Evolutionary conservation across 2,888 invertebrate species (phyloP).

Genomic region (Torymus aiolomorphi): DNA sequence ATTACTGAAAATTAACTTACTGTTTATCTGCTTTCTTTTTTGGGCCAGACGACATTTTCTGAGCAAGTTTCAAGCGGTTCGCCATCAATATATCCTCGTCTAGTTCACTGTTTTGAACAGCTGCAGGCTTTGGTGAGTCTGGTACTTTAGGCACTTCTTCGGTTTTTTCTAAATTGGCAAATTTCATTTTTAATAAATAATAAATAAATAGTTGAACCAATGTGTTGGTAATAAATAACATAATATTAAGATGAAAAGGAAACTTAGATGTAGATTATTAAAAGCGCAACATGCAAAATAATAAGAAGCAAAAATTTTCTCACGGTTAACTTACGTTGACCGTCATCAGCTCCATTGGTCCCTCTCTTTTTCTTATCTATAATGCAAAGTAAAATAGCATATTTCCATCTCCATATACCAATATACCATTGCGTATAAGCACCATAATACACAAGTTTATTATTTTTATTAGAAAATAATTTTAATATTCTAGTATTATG

Average conservation of each 20-base stretch:
- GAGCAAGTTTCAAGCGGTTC: conserved; percentile 88
- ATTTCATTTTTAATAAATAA: conserved; percentile 32
- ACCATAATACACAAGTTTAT: background rate
- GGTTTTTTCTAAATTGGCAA: conserved; percentile 64
- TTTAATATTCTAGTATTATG: too few species aligned
- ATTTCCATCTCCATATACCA: conserved; percentile 34
- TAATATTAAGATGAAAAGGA: conserved; percentile 32
- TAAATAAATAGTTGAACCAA: conserved; percentile 12
- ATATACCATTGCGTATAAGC: conserved; percentile 13
- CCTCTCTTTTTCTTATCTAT: conserved; percentile 70
- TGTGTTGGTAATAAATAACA: background rate
- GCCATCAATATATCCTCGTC: conserved; percentile 84
- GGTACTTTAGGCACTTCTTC: conserved; percentile 74
- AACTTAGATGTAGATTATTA: background rate
- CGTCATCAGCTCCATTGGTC: conserved; percentile 63
- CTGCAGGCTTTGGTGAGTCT: conserved; percentile 71
- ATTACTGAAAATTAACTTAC: conserved; percentile 69
- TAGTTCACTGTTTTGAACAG: conserved; percentile 70
- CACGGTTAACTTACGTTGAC: conserved; percentile 65
- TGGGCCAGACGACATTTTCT: conserved; percentile 84
- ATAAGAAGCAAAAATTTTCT: conserved; percentile 39
- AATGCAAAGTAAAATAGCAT: conserved; percentile 56
- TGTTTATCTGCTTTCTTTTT: conserved; percentile 80
- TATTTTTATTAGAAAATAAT: too few species aligned
- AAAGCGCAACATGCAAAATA: conserved; percentile 34